Percentiles rank a stretch among this genome's conserved stretches.
phyloP scores from a whole-genome alignment of 1,140 invertebrate genomes.

The Triops cancriformis region DNA sequence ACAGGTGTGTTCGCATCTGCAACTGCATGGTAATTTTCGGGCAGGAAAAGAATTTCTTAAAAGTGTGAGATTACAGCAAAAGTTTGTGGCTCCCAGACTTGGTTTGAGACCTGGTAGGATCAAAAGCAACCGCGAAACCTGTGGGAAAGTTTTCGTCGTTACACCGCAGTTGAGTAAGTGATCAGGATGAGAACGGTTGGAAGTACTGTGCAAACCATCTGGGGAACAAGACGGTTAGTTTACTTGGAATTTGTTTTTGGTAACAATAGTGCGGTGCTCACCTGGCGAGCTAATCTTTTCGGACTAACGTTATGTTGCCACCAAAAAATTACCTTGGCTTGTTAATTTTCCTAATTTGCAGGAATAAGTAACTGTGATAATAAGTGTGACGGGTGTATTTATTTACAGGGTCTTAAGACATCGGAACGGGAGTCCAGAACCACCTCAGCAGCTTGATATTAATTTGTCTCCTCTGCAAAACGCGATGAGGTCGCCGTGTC shows the following conservation, averaged over 20 bases:
- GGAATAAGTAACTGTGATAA: no score
- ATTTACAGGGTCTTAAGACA: background rate
- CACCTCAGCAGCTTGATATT: background rate
- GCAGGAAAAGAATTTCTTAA: background rate
- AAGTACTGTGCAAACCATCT: constrained; percentile 13
- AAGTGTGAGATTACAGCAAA: background rate
- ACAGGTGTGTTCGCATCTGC: background rate
- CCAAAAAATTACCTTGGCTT: background rate
- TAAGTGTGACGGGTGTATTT: background rate
- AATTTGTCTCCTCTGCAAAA: background rate
- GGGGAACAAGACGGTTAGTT: background rate
- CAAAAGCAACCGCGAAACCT: background rate
- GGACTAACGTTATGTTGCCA: no score
- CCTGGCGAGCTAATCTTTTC: no score
- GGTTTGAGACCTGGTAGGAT: background rate
- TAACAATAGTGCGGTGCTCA: no score
- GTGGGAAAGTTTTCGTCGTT: background rate
- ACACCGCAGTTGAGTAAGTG: background rate
- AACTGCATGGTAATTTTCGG: background rate
- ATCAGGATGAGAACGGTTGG: background rate
- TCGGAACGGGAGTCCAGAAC: background rate
- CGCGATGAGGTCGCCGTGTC: background rate
- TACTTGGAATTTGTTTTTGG: background rate
- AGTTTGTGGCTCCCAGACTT: background rate
- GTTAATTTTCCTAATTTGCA: background rate